phyloP scores from a whole-genome alignment of 2,797 vertebrate genomes.

The Gambelia wislizenii region DNA sequence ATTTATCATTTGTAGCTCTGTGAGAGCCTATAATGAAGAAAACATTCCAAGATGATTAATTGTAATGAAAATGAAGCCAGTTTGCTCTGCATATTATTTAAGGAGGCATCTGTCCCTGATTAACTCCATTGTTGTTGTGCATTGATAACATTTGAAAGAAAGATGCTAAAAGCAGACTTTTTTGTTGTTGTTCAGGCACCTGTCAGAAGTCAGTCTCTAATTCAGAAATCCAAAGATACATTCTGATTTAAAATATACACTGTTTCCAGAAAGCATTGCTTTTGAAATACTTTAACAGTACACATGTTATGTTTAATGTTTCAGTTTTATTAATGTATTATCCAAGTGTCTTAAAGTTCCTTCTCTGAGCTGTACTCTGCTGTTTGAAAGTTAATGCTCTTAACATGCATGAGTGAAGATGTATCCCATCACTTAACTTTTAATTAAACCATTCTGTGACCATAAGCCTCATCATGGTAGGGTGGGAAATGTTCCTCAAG shows the following conservation, averaged over 20 bases:
- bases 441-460: neutral
- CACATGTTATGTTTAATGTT: neutral
- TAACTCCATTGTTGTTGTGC: slow-evolving; percentile 51
- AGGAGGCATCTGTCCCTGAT: slow-evolving; percentile 45
- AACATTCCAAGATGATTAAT: slow-evolving; percentile 18
- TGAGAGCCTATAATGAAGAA: slow-evolving; percentile 21
- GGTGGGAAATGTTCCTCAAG: no score
- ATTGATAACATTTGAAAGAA: slow-evolving; percentile 34
- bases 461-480: neutral
- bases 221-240: neutral
- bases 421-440: neutral
- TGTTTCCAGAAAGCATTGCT: neutral
- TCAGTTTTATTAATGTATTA: neutral
- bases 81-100: slow-evolving; percentile 26
- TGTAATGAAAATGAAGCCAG: slow-evolving; percentile 30
- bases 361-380: neutral
- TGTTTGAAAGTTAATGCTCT: slow-evolving; percentile 1
- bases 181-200: slow-evolving; percentile 29
- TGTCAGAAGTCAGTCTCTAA: neutral
- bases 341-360: neutral
- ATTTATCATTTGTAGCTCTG: neutral
- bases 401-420: neutral
- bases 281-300: slow-evolving; percentile 13
- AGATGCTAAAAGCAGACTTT: slow-evolving; percentile 15
- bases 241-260: neutral